Base-by-base conservation (phyloP, 2,888 invertebrate species). In the Hyposoter didymator region DNA sequence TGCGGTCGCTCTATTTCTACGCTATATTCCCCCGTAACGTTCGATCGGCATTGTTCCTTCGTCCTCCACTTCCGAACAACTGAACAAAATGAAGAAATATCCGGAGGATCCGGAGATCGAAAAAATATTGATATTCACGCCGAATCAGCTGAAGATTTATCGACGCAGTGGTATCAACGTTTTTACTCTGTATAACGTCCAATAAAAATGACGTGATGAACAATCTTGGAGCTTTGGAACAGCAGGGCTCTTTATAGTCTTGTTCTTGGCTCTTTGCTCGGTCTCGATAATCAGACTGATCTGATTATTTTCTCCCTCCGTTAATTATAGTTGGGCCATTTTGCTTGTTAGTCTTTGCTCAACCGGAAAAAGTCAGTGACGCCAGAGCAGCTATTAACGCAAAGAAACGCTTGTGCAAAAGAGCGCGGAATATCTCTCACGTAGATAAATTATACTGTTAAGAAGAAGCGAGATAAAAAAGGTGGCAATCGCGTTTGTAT, bases 401-500 rank as follows among this genome's bases (percentile, higher is more conserved):
- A 69, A 82, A 73, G 47, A 78, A 83, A 74, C 73, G 49, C 67
- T 28, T 35, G 64, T 64, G 43, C 49, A 32, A 73, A 76, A 19
- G 73, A 66, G 78, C 62, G 79, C 52, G 90, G 90, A 91, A 91
- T 92, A 92, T 92, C 91, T 90, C 88, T 87, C 87, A 88, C 90
- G 90, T 91, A 90, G 92, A 92, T 92, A 91, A 92, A 92, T 92
- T 91, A 92, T 91, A 89, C 89, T 87, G 88, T 88, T 88, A 88
- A 90, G 70, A 91, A 91, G 88, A 90, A 88, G 88, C 89, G 49
- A 79, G 82, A 85, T 78, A 84, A 85, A 84, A 78, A 82, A 75
- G 8, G 69, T 69, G 17, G 45, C 59, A 64, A 49, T 73, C n/a
- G 43, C 19, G 52, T 39, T 19, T 45, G 62, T 28, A 35, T 59